Conservation (phyloP, 2,113 vertebrate genomes). For the Epinephelus fuscoguttatus region DNA sequence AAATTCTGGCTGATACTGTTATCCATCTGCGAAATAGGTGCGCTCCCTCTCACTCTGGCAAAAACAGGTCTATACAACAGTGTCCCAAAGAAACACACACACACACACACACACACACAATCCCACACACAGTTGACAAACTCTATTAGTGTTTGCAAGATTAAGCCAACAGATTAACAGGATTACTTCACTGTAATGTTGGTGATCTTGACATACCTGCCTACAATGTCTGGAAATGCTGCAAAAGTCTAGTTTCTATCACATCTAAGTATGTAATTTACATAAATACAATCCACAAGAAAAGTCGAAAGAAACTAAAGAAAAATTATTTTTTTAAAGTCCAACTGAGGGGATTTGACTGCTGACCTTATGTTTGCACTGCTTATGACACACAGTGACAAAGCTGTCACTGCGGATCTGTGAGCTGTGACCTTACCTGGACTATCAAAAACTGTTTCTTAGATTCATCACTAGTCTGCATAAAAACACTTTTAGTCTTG, state of each 20-base stretch:
- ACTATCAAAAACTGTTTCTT: background rate
- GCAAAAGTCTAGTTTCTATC: background rate
- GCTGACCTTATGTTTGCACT: background rate
- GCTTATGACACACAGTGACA: slow-evolving; percentile 5
- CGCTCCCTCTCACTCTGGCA: background rate
- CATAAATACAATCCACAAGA: background rate
- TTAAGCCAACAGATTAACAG: slow-evolving; percentile 64
- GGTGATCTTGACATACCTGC: slow-evolving; percentile 51
- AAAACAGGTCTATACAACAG: slow-evolving; percentile 3
- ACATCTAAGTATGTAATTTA: background rate
- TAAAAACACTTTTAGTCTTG: background rate
- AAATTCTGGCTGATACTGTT: background rate
- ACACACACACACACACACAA: slow-evolving; percentile 35
- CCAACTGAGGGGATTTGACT: background rate
- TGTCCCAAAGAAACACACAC: slow-evolving; percentile 24
- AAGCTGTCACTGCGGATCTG: slow-evolving; percentile 31
- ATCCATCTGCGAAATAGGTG: slow-evolving; percentile 16
- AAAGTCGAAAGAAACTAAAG: background rate
- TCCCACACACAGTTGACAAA: slow-evolving; percentile 68
- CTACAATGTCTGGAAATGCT: background rate
- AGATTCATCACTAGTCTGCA: background rate
- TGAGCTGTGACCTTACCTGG: slow-evolving; percentile 33
- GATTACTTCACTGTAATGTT: slow-evolving; percentile 62
- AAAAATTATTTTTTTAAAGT: background rate
- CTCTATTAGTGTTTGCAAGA: slow-evolving; percentile 73